Evolutionary conservation across 2,888 invertebrate genomes (phyloP), one percentile per base, ranked within the genome.

Genomic region (Cosmorhoe ocellata): DNA sequence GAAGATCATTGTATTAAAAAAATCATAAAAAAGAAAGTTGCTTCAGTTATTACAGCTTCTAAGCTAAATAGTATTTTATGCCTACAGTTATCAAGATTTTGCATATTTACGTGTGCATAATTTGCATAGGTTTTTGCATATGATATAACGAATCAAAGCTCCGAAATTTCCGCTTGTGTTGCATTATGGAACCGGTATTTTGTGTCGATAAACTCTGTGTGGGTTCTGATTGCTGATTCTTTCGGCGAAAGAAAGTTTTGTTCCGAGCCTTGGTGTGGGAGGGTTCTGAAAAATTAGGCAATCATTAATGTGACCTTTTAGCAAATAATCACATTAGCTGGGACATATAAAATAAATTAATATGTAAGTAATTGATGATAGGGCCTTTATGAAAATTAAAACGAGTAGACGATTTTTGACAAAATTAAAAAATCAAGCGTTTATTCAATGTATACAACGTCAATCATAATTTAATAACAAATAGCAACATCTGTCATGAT

Each of bases 231-330:
- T 82, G 49, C 50, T 47, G 69, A 71, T 79, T 84, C 74, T 84
- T 84, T 84, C 79, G 80, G 82, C 81, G 75, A 71, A 86, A 82
- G 88, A 88, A 87, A 88, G 88, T 81, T 63, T 73, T 64, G 51
- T 58, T 59, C 51, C 51, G 38, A 37, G 43, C 26, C 54, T 36
- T 34, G 63, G 42, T 67, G 79, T 76, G 71, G 75, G 78, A 66
- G 53, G 64, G 56, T 60, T 63, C 61, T 66, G 59, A 59, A 64
- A 70, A 73, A 74, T 74, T 59, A 30, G 31, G 67, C 66, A 63
- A 77, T 68, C 28, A 38, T 46, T 47, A 47, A 27, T 1, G 7
- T 24, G 7, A 30, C 26, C 24, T 36, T 45, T 45, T 46, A 37
- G 31, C 27, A 30, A 37, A 48, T 9, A 7, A 36, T 7, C 9